Base-by-base conservation (phyloP, 2,797 vertebrate species). In the Scarus forsteni region DNA sequence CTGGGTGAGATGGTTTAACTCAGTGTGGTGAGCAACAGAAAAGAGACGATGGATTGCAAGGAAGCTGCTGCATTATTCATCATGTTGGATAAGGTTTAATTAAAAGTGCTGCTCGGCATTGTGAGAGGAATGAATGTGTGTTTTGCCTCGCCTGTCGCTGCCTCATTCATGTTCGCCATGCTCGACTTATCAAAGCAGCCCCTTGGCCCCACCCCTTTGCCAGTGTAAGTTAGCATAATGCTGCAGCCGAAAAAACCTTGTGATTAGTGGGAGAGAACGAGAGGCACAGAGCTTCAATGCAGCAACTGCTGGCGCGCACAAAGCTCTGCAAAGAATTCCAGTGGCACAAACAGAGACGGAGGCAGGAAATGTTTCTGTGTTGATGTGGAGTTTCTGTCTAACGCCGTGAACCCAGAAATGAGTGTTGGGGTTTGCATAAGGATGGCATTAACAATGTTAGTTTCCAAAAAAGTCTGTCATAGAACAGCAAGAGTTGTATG, bases 41-140 rank as follows among this genome's bases (percentile, higher is more conserved):
- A 95, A 90, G 94, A 92, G 93, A 95, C 93, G 92, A 95, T 93
- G 95, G 93, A 94, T 93, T 95, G 92, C 89, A 87, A 88, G 91
- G 91, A 93, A 94, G 94, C 94, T 93, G 94, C 93, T 95, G 95
- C 94, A 94, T 95, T 95, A 96, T 96, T 97, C 96, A 96, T 96
- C 94, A 66, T 94, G 95, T 95, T 95, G 96, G 96, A 96, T 97
- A 95, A 96, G 95, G 94, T 96, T 97, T 97, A 97, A 97, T 98
- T 98, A 98, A 97, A 96, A 96, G 94, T 95, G 95, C 95, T 95
- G 95, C 94, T 94, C 85, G 87, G 92, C 89, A 96, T 96, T 97
- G 96, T 96, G 89, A 83, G 89, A 85, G 89, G 95, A 94, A 95
- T 96, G 95, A 97, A 96, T 97, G 95, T 96, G 92, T 96, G 96